Base-by-base conservation (phyloP, 1,140 invertebrate genomes). In the Frieseomelitta varia region DNA sequence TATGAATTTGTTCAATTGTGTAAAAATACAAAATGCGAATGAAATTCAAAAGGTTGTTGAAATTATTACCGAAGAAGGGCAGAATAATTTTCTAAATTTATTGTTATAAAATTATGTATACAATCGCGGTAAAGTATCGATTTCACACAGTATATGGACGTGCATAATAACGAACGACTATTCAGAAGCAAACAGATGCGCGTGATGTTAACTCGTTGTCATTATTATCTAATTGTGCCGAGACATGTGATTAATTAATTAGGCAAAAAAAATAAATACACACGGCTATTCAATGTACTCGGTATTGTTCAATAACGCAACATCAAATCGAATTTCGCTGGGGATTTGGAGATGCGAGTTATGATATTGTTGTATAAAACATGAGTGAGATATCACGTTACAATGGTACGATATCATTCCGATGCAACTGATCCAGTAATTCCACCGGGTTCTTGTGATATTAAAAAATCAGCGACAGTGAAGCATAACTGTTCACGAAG, bases 171-270 rank as follows among this genome's bases (percentile, higher is more conserved):
- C 2, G 67, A n/a, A 27, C 53, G 58, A 79, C 55, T n/a, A 24
- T 30, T 47, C 11, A 30, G 27, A 51, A 17, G 14, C 34, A 61
- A 80, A 72, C 68, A 80, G 17, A 47, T 39, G 68, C 24, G 34
- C 34, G 19, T 3, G n/a, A 39, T 61, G 27, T 39, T 80, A 58
- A 24, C 3, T 8, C 55, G 14, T 19, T 12, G n/a, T 72, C 11
- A 72, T 72, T 80, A 72, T 21, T 39, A 80, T 72, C n/a, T 80
- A 80, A 72, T 80, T 47, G 39, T 6, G 39, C 39, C 24, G 39
- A 63, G 17, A 8, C 21, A 3, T 24, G 27, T 14, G 34, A 81
- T 51, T 17, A 63, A 65, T 63, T 74, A 74, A 15, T 19, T 24
- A n/a, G n/a, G n/a, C n/a, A n/a, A n/a, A 21, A 51, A 53, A 47